Base-by-base conservation (phyloP, 2,888 invertebrate species). In the Venusia cambrica region DNA sequence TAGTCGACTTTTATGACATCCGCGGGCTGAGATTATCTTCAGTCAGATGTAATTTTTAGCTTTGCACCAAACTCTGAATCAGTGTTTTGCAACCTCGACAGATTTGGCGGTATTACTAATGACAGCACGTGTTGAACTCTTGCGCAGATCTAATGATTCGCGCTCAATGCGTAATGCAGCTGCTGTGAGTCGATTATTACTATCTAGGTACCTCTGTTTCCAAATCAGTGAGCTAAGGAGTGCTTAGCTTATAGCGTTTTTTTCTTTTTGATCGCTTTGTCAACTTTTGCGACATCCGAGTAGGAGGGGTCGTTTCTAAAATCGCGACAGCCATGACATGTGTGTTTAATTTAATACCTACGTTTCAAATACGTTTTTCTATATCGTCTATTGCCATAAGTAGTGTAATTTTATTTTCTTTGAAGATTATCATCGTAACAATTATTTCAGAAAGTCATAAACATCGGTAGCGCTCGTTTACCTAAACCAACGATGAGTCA, bases 401-500 rank as follows among this genome's bases (percentile, higher is more conserved):
- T 13, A 9, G 27, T n/a, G 17, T 22, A 27, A 30, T 26, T 25
- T 15, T 19, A 14, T 37, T 20, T 32, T 28, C 25, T 34, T 39
- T 39, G 39, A 34, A 34, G 34, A 39, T 34, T 34, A 33, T 9
- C 17, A 18, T 10, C 9, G 5, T 29, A 24, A 17, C 20, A 31
- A 25, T 29, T 16, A 29, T 19, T 38, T 38, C 20, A 38, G 27
- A 29, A 11, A 14, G 39, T 30, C 13, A 26, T 34, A 39, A 39
- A 34, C 28, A 31, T 31, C 6, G 29, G 24, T 22, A 17, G n/a
- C 25, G 10, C n/a, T 2, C 22, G 52, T 68, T 68, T 64, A 62
- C 65, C 64, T 58, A 67, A 67, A 59, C 59, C 38, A 54, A 36
- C 39, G 46, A 50, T 77, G 76, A 78, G 50, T 78, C 79, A 77